Base-by-base conservation (phyloP, 1,140 invertebrate genomes). In the Scaptodrosophila lebanonensis region DNA sequence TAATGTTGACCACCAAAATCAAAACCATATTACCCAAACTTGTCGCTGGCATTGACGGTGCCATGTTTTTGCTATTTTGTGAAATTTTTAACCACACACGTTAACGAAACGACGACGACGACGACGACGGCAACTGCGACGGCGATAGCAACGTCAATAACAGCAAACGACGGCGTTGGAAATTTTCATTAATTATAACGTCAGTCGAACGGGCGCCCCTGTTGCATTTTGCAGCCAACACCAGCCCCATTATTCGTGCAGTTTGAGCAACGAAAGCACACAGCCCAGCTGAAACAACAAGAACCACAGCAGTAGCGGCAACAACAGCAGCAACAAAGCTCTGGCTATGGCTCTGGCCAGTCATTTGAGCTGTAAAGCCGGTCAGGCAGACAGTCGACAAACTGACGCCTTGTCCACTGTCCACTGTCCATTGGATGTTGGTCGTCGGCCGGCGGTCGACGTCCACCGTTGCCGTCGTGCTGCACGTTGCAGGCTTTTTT, bases 151-250 rank as follows among this genome's bases (percentile, higher is more conserved):
- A 53, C 50, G 47, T 25, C 43, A 64, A 35, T 58, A 52, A 59
- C 60, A 52, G 42, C 60, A 11, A 61, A 56, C n/a, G n/a, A n/a
- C n/a, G 61, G 56, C 45, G 73, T 54, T 71, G 73, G 51, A 65
- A 77, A 79, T 79, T 77, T 77, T 77, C 72, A 77, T 77, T 77
- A 77, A 77, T 77, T 77, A 77, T 77, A 77, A 77, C 56, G 72
- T 77, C 72, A 79, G 68, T 66, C 57, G 58, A 51, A 49, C 48
- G 35, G 44, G 63, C 39, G 42, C 35, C 45, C 60, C 22, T 25
- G 39, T 58, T 63, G 60, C 60, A 63, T 57, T 58, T 63, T 63
- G 38, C 60, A 30, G 35, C 17, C 60, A 51, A n/a, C n/a, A n/a
- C n/a, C n/a, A n/a, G n/a, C n/a, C n/a, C n/a, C n/a, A n/a, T n/a